phyloP scores from a whole-genome alignment of 2,113 vertebrate genomes.

The Cygnus buccinator region DNA sequence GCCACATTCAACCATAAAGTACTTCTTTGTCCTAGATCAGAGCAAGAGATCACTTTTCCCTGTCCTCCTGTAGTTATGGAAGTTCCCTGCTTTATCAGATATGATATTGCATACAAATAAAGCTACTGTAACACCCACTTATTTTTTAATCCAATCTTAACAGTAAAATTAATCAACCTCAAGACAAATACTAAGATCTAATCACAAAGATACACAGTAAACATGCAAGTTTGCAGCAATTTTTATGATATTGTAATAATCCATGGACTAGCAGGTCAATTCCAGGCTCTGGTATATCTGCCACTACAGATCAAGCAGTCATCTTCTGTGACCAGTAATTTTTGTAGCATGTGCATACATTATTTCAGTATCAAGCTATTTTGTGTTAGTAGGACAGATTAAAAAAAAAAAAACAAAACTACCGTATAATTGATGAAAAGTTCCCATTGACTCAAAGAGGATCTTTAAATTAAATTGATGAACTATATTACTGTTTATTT shows the following conservation, averaged over 20 bases:
- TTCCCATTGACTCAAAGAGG: neutral
- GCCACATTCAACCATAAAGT: neutral
- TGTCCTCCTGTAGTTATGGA: neutral
- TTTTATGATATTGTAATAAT: neutral
- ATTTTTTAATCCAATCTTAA: neutral
- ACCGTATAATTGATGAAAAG: neutral
- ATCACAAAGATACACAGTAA: neutral
- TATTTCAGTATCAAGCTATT: neutral
- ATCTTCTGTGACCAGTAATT: neutral
- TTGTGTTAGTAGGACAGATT: neutral
- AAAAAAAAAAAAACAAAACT: neutral
- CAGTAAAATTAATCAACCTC: neutral
- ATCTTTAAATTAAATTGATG: neutral
- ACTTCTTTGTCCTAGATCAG: neutral
- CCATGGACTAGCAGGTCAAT: neutral
- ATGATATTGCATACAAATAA: neutral
- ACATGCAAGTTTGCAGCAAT: neutral
- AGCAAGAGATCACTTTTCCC: neutral
- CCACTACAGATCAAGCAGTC: neutral
- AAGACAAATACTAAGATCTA: neutral
- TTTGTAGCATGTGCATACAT: neutral
- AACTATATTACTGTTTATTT: neutral
- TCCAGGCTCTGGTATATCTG: neutral
- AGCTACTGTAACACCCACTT: neutral
- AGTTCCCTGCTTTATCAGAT: neutral